A percentile compares a stretch with the other conserved stretches of the same genome.
Evolutionary conservation across 1,140 invertebrate species (phyloP).

Genomic region (Sycophaga agraensis): DNA sequence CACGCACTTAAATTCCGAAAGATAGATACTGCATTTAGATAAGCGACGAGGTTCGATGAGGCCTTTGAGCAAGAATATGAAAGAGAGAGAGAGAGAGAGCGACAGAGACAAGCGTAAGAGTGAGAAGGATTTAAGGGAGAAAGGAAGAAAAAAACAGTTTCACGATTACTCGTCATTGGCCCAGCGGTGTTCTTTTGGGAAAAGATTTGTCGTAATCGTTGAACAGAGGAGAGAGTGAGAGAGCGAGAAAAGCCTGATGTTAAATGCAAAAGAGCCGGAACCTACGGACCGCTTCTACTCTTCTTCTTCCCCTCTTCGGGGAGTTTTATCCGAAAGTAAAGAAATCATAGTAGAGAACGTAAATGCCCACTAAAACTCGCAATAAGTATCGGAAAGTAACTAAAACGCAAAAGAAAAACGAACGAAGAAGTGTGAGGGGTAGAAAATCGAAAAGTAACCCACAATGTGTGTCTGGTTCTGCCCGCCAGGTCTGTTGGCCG

Average conservation of each 20-base stretch:
- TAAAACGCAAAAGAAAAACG: conserved; percentile 27
- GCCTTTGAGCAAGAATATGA: neutral
- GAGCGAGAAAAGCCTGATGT: conserved; percentile 30
- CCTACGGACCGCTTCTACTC: conserved; percentile 25
- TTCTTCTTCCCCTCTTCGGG: conserved; percentile 29
- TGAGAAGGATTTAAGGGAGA: conserved; percentile 3
- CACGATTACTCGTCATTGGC: too few species aligned
- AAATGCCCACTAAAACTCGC: neutral
- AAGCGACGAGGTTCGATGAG: conserved; percentile 19
- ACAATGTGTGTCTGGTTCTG: conserved; percentile 55
- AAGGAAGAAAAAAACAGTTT: neutral
- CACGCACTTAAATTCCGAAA: conserved; percentile 12
- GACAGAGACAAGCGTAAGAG: conserved; percentile 24
- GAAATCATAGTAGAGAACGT: neutral
- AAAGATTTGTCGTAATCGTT: too few species aligned
- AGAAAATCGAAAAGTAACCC: conserved; percentile 39
- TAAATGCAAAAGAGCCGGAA: conserved; percentile 30
- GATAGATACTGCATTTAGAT: conserved; percentile 18
- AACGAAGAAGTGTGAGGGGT: conserved; percentile 33
- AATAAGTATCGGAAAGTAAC: conserved; percentile 9
- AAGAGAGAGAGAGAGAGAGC: conserved; percentile 8
- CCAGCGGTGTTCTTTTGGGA: too few species aligned
- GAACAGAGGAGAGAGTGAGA: conserved; percentile 27
- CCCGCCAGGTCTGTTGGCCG: conserved; percentile 59
- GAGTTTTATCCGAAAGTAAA: conserved; percentile 18